Percentiles rank a stretch among this genome's conserved stretches.
These are phyloP conservation scores for Zaprionus capensis DNA, from an alignment of 1,140 invertebrate genomes.

Conservation along the genomic window DNA sequence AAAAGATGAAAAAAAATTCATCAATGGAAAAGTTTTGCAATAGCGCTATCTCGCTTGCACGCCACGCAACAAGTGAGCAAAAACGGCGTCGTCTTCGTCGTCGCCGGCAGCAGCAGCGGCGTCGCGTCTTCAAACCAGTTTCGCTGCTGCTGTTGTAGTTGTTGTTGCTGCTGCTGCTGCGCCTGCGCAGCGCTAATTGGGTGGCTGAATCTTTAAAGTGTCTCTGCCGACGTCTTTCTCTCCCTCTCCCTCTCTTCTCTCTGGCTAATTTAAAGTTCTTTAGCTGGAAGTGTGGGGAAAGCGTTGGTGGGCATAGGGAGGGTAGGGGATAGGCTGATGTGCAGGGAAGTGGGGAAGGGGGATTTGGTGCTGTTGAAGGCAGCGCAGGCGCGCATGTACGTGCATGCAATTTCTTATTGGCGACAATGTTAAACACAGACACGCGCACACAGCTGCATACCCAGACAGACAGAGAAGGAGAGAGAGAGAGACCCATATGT, in stretches of 20 bases:
- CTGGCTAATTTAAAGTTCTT: slow-evolving; percentile 33
- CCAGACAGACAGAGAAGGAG: background rate
- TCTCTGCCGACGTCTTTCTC: slow-evolving; percentile 3
- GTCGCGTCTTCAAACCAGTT: slow-evolving; percentile 71
- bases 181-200: slow-evolving; percentile 66
- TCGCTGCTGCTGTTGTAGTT: slow-evolving; percentile 47
- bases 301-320: background rate
- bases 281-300: background rate
- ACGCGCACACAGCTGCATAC: slow-evolving; percentile 16
- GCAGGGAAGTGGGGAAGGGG: background rate
- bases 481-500: slow-evolving; percentile 17
- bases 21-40: slow-evolving; percentile 82
- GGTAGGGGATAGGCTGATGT: background rate
- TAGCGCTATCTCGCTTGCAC: slow-evolving; percentile 55
- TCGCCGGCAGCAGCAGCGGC: slow-evolving; percentile 33
- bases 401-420: slow-evolving; percentile 77
- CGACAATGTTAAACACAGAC: slow-evolving; percentile 71
- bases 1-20: slow-evolving; percentile 53
- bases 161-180: slow-evolving; percentile 49
- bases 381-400: slow-evolving; percentile 42
- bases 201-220: slow-evolving; percentile 41
- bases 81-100: slow-evolving; percentile 25
- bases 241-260: background rate
- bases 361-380: background rate
- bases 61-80: slow-evolving; percentile 53